phyloP scores from a whole-genome alignment of 2,888 invertebrate species.

The Sepiola atlantica region DNA sequence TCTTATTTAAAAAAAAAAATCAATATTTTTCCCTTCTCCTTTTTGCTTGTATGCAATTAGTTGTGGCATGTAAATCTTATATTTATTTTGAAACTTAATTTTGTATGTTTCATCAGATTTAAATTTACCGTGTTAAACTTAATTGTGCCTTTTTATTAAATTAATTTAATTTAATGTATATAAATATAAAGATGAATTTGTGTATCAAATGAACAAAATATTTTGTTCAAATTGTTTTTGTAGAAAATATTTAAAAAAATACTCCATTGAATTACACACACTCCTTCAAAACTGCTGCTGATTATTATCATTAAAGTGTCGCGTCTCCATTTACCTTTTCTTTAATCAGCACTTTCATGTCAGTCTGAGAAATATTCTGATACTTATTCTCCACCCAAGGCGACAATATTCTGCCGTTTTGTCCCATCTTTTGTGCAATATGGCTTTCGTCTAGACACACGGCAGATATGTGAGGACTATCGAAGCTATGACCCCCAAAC shows the following conservation, averaged over 20 bases:
- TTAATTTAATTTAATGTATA: too few relatives aligned
- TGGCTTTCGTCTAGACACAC: neutral
- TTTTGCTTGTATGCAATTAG: too few relatives aligned
- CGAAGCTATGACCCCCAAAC: neutral
- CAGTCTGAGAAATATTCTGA: neutral
- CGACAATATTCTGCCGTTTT: neutral
- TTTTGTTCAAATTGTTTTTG: neutral
- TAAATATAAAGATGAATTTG: neutral
- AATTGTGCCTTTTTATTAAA: too few relatives aligned
- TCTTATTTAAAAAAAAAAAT: too few relatives aligned
- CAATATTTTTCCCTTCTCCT: too few relatives aligned
- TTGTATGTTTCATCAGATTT: too few relatives aligned
- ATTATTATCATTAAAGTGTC: neutral
- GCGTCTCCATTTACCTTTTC: neutral
- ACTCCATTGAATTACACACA: neutral
- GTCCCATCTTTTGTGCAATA: constrained; percentile 12
- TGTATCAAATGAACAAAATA: neutral
- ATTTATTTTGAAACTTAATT: too few relatives aligned
- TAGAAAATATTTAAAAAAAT: neutral
- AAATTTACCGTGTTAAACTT: too few relatives aligned
- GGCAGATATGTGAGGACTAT: neutral
- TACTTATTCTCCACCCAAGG: neutral
- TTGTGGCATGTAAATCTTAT: too few relatives aligned
- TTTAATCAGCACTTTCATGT: neutral
- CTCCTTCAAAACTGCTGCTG: neutral